These are phyloP conservation scores for Capromys pilorides DNA, from an alignment of 2,797 vertebrate genomes.

Conservation along the genomic window DNA sequence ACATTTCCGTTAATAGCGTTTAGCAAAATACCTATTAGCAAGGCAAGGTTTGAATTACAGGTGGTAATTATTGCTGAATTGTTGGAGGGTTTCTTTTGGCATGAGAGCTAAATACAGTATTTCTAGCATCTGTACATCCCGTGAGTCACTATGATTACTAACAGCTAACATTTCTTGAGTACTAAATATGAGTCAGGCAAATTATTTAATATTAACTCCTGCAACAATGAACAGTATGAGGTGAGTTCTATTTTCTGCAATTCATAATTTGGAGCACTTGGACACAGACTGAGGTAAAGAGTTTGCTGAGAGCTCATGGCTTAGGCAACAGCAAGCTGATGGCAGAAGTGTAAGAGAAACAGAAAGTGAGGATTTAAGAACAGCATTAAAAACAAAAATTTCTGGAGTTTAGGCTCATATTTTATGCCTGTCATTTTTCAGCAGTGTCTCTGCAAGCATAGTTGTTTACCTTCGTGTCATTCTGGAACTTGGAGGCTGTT, in stretches of 20 bases:
- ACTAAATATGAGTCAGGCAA: conserved; percentile 23
- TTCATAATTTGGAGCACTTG: not conserved
- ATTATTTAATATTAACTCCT: conserved; percentile 62
- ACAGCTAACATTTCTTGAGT: conserved; percentile 43
- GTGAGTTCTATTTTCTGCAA: not conserved
- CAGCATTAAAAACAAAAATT: not conserved
- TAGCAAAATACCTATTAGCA: conserved; percentile 49
- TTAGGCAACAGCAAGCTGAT: not conserved
- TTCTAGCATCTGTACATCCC: conserved; percentile 23
- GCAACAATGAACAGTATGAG: not conserved
- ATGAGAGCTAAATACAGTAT: conserved; percentile 39
- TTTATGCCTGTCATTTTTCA: not conserved
- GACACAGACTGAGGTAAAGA: not conserved
- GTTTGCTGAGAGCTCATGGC: not conserved
- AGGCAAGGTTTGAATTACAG: conserved; percentile 58
- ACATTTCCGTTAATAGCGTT: conserved; percentile 39
- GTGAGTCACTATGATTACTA: conserved; percentile 46
- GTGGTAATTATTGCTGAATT: conserved; percentile 59
- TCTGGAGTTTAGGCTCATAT: conserved; percentile 27
- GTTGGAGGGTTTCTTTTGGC: conserved; percentile 54
- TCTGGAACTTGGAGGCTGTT: not conserved
- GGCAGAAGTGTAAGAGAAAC: not conserved
- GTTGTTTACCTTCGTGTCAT: not conserved
- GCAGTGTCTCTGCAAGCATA: not conserved
- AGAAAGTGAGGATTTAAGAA: conserved; percentile 46